phyloP scores from a whole-genome alignment of 35 echinoderm and acorn worm genomes.

The Apostichopus japonicus region DNA sequence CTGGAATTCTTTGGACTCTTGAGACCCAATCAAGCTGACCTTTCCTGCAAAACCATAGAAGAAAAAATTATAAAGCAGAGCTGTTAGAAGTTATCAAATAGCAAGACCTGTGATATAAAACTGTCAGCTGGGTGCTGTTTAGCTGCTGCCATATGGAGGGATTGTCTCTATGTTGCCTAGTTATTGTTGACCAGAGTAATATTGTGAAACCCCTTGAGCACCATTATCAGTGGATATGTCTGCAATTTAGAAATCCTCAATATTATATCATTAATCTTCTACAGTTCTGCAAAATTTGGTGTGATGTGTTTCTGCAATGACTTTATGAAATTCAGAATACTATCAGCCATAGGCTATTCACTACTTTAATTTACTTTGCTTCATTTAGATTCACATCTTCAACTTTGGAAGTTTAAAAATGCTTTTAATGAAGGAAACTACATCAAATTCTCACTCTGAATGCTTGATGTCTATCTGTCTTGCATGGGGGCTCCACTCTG shows the following conservation, averaged over 20 bases:
- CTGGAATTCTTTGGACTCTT: conserved; percentile 73
- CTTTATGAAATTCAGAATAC: too few species aligned
- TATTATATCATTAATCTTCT: too few species aligned
- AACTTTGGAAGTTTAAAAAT: too few species aligned
- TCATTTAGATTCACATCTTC: too few species aligned
- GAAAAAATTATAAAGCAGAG: not conserved
- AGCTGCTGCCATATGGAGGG: not conserved
- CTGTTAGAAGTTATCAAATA: not conserved
- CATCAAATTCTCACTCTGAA: conserved; percentile 74
- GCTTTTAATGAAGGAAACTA: not conserved
- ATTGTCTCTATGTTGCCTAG: too few species aligned
- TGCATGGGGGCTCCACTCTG: conserved; percentile 86
- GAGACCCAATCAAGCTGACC: conserved; percentile 88
- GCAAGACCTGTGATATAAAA: not conserved
- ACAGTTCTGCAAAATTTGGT: too few species aligned
- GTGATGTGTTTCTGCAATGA: too few species aligned
- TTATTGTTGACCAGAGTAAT: not conserved
- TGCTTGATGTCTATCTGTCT: conserved; percentile 68
- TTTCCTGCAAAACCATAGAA: conserved; percentile 52
- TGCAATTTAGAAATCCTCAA: not conserved
- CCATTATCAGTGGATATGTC: too few species aligned
- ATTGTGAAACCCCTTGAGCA: too few species aligned
- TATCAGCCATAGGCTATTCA: too few species aligned
- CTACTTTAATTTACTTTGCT: too few species aligned
- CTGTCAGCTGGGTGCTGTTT: too few species aligned